Base-by-base conservation (phyloP, 2,113 vertebrate genomes). In the Ploceus nigricollis region DNA sequence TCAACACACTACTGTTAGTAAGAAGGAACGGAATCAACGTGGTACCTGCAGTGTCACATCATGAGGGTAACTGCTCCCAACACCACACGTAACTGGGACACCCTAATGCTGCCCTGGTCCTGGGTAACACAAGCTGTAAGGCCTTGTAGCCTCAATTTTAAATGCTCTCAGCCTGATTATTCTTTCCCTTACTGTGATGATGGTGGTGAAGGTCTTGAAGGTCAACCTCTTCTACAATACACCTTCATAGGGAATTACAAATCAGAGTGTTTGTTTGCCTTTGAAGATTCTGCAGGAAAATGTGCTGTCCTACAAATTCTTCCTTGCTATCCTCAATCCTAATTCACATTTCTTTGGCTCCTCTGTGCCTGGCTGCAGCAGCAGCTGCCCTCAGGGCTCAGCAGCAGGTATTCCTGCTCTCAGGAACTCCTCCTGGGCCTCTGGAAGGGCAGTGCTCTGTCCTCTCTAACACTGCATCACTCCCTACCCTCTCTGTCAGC, bases 391-490 rank as follows among this genome's bases (percentile, higher is more conserved):
- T 83, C 68, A 68, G 81, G 35, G 30, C 58, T 57, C 61, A 78
- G 65, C 69, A 28, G 51, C 14, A 18, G 39, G 33, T n/a, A 28
- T 21, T 64, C 61, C 75, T 69, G 66, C 42, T 66, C 68, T 27
- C 72, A 54, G 50, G 8, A 78, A 13, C 53, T 64, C 37, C 77
- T 56, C 30, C 84, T 37, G 51, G 30, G 21, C 58, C 54, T 60
- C 75, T 25, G 17, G 7, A 60, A 28, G 50, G 39, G 39, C 58
- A 48, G 15, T 8, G 65, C 31, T 69, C 77, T 66, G 57, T 47
- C 37, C 51, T 39, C 45, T 37, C 64, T 33, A 68, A 54, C 0
- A 1, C 72, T 16, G 22, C 66, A 27, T 37, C 0, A 0, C 45
- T 53, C 53, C 50, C 66, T 15, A 11, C 20, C 24, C 48, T 37